Evolutionary conservation across 2,888 invertebrate species (phyloP).

Genomic region (Seladonia tumulorum): DNA sequence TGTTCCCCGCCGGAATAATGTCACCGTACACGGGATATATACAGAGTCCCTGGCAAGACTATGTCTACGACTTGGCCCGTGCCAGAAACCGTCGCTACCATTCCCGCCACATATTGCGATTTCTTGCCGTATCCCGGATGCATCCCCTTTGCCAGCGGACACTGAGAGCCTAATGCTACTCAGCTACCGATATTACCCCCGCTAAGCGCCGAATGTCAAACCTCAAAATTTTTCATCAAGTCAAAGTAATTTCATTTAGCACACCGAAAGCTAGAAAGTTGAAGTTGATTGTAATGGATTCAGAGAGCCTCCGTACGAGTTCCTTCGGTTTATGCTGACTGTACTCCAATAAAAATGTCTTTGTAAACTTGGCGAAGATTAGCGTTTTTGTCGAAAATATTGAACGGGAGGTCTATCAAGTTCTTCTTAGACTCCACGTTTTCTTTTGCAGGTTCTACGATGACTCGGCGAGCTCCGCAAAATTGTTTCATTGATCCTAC

Average conservation of each 20-base stretch:
- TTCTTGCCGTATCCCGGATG: slow-evolving; percentile 16
- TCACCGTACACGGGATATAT: slow-evolving; percentile 24
- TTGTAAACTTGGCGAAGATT: not conserved
- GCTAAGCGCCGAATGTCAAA: not conserved
- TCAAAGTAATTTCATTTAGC: not conserved
- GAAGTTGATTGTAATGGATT: not conserved
- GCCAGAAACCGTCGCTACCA: slow-evolving; percentile 38
- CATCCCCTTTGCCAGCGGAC: slow-evolving; percentile 27
- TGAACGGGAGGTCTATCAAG: not conserved
- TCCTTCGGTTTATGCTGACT: too few relatives aligned
- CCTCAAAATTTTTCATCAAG: not conserved
- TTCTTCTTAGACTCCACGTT: not conserved
- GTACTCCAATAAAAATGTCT: not conserved
- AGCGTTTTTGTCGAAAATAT: not conserved
- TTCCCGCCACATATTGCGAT: slow-evolving; percentile 28
- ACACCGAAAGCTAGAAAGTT: not conserved
- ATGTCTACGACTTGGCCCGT: slow-evolving; percentile 19
- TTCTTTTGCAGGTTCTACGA: not conserved
- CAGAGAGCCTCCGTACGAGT: too few relatives aligned
- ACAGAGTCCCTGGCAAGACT: slow-evolving; percentile 47
- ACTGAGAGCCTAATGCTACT: not conserved
- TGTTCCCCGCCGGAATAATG: slow-evolving; percentile 49
- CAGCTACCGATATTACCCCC: not conserved
- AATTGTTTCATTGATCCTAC: not conserved
- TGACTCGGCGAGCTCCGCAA: not conserved